Conservation (phyloP, 2,797 vertebrate genomes). For the Urosaurus nigricauda region DNA sequence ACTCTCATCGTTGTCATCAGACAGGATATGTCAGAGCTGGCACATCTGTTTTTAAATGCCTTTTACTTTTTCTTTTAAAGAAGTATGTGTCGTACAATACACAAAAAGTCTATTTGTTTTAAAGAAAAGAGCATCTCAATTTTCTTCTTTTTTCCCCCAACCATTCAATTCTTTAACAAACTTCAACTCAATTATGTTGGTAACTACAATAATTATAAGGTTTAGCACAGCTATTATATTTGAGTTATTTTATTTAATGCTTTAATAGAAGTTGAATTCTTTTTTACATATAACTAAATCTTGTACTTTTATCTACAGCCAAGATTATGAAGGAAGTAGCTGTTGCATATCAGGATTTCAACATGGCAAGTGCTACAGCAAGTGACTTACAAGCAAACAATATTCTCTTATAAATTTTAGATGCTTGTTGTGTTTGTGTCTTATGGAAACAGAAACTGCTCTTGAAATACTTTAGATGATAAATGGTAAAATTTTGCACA, state of each 20-base stretch:
- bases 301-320: constrained; percentile 49
- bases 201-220: constrained; percentile 73
- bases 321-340: constrained; percentile 48
- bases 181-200: constrained; percentile 70
- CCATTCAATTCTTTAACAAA: constrained; percentile 68
- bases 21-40: constrained; percentile 77
- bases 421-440: not conserved
- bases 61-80: constrained; percentile 63
- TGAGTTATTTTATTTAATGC: constrained; percentile 68
- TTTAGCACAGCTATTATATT: constrained; percentile 70
- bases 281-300: constrained; percentile 63
- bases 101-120: constrained; percentile 70
- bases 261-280: constrained; percentile 58
- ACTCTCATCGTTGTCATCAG: constrained; percentile 75
- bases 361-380: constrained; percentile 15
- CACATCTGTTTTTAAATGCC: constrained; percentile 67
- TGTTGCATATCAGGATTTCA: not conserved
- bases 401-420: not conserved
- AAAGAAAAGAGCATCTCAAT: constrained; percentile 68
- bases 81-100: constrained; percentile 62
- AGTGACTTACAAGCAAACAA: constrained; percentile 36
- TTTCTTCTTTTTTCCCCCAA: constrained; percentile 53
- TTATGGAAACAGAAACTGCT: not conserved
- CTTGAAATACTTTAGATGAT: constrained; percentile 6
- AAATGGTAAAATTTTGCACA: not conserved